These are phyloP conservation scores for Nephrotoma flavescens DNA, from an alignment of 2,888 invertebrate species.

Conservation along the genomic window DNA sequence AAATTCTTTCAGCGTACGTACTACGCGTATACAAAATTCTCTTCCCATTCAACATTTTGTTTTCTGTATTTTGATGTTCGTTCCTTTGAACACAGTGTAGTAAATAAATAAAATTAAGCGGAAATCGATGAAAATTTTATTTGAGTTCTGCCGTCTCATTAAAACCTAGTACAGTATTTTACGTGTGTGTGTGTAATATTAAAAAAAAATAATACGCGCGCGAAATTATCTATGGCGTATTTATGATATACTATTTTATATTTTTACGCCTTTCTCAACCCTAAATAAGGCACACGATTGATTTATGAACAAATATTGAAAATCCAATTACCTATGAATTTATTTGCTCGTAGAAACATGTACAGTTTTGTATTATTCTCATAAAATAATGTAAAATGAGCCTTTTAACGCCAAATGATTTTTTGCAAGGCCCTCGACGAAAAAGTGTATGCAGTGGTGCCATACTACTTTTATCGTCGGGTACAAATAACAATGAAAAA, in stretches of 20 bases:
- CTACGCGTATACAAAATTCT: too few relatives aligned
- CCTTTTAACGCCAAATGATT: slow-evolving; percentile 26
- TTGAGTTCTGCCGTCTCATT: background rate
- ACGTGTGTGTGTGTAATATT: background rate
- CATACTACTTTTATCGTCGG: slow-evolving; percentile 10
- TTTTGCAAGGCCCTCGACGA: slow-evolving; percentile 23
- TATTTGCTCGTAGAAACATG: background rate
- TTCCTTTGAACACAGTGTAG: background rate
- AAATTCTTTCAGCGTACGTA: background rate
- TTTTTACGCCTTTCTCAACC: background rate
- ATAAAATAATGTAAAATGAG: slow-evolving; percentile 17
- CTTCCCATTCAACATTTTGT: too few relatives aligned
- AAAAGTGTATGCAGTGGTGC: slow-evolving; percentile 27
- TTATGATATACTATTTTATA: background rate
- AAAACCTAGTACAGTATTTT: background rate
- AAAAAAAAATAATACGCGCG: background rate
- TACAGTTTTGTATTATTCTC: background rate
- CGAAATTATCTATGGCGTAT: background rate
- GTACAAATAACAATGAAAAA: slow-evolving; percentile 15
- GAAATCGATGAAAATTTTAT: background rate
- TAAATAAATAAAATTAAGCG: background rate
- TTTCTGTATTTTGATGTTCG: background rate
- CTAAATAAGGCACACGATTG: background rate
- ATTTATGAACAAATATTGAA: background rate
- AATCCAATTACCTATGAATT: background rate